Percentiles rank a stretch among this genome's conserved stretches.
Evolutionary conservation across 2,888 invertebrate species (phyloP).

Genomic region (Sepiola atlantica): DNA sequence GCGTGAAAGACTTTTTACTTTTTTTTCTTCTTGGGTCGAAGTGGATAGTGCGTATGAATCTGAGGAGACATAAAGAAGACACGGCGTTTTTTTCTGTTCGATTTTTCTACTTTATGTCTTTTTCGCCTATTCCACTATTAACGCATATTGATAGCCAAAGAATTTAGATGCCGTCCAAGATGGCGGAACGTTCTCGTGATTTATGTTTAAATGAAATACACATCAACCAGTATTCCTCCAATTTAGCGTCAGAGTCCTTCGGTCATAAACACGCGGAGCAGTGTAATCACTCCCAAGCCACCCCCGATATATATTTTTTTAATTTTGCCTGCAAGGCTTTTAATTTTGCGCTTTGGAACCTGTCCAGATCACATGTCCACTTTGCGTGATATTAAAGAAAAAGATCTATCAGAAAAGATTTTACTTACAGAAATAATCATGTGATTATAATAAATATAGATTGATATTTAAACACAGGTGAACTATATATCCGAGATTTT

Average conservation of each 20-base stretch:
- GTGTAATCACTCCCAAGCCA: background rate
- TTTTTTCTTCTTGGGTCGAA: background rate
- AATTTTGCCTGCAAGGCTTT: background rate
- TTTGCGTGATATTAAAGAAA: background rate
- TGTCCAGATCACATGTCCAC: background rate
- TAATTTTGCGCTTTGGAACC: background rate
- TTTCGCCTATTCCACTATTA: background rate
- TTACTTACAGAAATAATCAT: background rate
- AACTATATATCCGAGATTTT: too few species aligned
- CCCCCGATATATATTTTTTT: background rate
- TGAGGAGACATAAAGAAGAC: background rate
- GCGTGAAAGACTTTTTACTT: background rate
- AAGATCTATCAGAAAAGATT: background rate
- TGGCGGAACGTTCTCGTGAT: background rate
- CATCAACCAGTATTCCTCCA: background rate
- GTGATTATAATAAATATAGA: background rate
- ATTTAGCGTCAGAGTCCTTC: background rate
- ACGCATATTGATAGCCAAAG: background rate
- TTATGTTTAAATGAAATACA: background rate
- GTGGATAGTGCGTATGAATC: background rate
- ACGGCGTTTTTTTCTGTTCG: background rate
- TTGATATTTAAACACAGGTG: too few species aligned
- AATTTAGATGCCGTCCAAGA: background rate
- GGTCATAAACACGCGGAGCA: background rate
- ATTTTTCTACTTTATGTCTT: background rate